Percentiles rank a stretch among this genome's conserved stretches.
These are phyloP conservation scores for Perizoma flavofasciatum DNA, from an alignment of 2,888 invertebrate species.

Conservation along the genomic window DNA sequence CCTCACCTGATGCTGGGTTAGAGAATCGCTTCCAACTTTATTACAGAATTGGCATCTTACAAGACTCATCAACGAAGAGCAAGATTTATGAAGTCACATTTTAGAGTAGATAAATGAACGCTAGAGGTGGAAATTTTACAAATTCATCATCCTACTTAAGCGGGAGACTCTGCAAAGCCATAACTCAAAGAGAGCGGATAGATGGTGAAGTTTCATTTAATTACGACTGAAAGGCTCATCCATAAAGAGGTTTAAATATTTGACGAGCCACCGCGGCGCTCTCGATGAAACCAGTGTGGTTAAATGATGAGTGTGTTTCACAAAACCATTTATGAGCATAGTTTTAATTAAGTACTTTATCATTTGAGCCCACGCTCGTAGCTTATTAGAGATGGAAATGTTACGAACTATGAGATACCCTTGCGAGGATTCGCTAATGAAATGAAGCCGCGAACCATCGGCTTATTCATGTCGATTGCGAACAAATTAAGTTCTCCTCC, in stretches of 20 bases:
- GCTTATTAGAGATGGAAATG: constrained; percentile 31
- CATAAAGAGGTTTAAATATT: constrained; percentile 50
- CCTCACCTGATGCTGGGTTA: constrained; percentile 26
- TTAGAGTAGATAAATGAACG: constrained; percentile 30
- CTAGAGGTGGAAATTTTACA: constrained; percentile 26
- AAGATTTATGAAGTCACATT: constrained; percentile 33
- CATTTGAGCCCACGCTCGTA: constrained; percentile 36
- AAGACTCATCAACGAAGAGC: constrained; percentile 29
- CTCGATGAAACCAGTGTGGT: constrained; percentile 47
- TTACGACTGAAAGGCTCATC: constrained; percentile 47
- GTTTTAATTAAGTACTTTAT: constrained; percentile 33
- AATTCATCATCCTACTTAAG: constrained; percentile 30
- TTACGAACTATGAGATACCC: constrained; percentile 16
- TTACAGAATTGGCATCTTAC: constrained; percentile 34
- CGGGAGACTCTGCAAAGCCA: constrained; percentile 23
- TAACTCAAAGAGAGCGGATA: constrained; percentile 31
- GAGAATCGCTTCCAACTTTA: constrained; percentile 29
- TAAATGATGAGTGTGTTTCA: constrained; percentile 43
- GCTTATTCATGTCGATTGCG: constrained; percentile 30
- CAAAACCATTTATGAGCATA: constrained; percentile 42
- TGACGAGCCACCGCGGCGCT: constrained; percentile 46
- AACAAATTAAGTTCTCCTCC: constrained; percentile 25
- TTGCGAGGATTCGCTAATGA: constrained; percentile 32
- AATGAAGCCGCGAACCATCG: constrained; percentile 26
- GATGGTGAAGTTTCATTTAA: constrained; percentile 43